phyloP scores from a whole-genome alignment of 2,888 invertebrate genomes.

The Antheraea assamensis region DNA sequence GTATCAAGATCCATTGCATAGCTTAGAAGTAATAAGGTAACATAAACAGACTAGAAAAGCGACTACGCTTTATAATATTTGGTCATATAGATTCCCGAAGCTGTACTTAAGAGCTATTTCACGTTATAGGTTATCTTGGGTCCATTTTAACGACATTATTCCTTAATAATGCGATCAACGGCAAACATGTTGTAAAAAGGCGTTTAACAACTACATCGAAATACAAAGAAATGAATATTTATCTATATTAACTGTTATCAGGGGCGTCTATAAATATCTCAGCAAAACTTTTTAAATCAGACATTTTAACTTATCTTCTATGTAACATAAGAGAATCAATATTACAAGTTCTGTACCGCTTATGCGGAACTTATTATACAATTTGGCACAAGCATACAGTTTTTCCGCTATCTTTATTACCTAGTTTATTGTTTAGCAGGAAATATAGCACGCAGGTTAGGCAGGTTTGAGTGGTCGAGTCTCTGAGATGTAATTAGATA shows the following conservation, averaged over 20 bases:
- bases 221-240: neutral
- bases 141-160: too few relatives aligned
- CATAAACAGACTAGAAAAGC: too few relatives aligned
- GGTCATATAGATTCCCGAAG: too few relatives aligned
- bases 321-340: neutral
- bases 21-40: too few relatives aligned
- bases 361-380: neutral
- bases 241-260: neutral
- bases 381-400: neutral
- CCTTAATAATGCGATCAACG: too few relatives aligned
- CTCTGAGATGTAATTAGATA: neutral
- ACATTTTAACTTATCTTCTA: neutral
- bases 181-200: neutral
- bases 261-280: too few relatives aligned
- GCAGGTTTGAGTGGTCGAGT: neutral
- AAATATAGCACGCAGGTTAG: neutral
- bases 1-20: too few relatives aligned
- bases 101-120: too few relatives aligned
- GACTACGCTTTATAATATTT: too few relatives aligned
- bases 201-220: neutral
- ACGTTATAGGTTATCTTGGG: too few relatives aligned
- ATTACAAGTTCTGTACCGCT: neutral
- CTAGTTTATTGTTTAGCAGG: neutral
- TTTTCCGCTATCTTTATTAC: neutral
- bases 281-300: too few relatives aligned